Evolutionary conservation across 2,113 vertebrate species (phyloP), one percentile per base, ranked within the genome.

Genomic region (Alaudala cheleensis): DNA sequence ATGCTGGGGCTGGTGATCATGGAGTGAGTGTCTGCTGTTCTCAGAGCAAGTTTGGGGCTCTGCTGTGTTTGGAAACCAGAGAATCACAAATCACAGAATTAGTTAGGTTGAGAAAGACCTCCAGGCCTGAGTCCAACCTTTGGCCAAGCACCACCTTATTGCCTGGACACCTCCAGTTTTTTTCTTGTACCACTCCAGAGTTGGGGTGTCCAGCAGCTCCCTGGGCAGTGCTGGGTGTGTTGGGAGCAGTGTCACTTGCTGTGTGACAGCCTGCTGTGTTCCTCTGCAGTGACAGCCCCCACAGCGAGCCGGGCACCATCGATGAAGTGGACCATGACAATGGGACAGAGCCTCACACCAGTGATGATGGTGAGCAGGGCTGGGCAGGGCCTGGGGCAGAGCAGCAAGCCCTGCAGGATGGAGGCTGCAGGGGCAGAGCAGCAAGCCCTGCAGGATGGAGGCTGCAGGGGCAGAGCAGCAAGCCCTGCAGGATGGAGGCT

Each of bases 291-390:
- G 99, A 99, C 97, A 99, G 99, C 94, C 99, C 99, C 0, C 99
- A 99, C 98, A 99, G 99, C 17, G 99, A 99, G 97, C 99, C 99
- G 7, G 99, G 99, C 83, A 98, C 99, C 88, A 99, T 99, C 10
- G 99, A 99, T 20, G 99, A 99, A 42, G 98, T 90, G 26, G 99
- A 99, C 92, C 99, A 99, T 6, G 99, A 99, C 97, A 99, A 99
- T 17, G 99, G 99, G 88, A 99, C 99, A 0, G 99, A 99, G 96
- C 99, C 99, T 1, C 99, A 99, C 97, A 99, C 99, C 67, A 99
- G 99, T 5, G 99, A 99, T 16, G 99, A 99, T 66, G 99, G 99
- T 99, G 96, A 98, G 98, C 95, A 5, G 22, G 47, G 4, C 14
- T 0, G 60, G 20, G 65, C 45, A 15, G 23, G 11, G 51, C 6